Percentiles rank a stretch among this genome's conserved stretches.
phyloP scores from a whole-genome alignment of 1,140 invertebrate species.

The Bicyclus anynana region DNA sequence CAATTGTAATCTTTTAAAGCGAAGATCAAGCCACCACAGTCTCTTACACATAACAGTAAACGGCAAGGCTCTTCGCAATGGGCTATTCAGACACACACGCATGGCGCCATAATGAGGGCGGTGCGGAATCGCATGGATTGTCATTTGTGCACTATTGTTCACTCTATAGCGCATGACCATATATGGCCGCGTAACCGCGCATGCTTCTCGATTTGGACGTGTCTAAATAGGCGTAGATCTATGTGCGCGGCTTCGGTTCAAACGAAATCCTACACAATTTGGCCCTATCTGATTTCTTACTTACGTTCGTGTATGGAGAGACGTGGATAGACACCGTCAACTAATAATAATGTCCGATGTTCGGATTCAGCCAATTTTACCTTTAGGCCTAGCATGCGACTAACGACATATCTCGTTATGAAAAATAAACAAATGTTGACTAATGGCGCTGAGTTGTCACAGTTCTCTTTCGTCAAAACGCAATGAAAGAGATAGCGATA shows the following conservation, averaged over 20 bases:
- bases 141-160: slow-evolving; percentile 70
- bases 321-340: neutral
- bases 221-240: slow-evolving; percentile 73
- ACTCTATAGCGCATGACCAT: slow-evolving; percentile 38
- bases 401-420: too few relatives aligned
- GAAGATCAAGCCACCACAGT: too few relatives aligned
- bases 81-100: slow-evolving; percentile 39
- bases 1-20: too few relatives aligned
- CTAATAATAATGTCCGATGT: too few relatives aligned
- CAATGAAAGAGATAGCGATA: too few relatives aligned
- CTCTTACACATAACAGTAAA: neutral
- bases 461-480: too few relatives aligned
- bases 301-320: slow-evolving; percentile 6
- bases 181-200: slow-evolving; percentile 57
- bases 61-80: slow-evolving; percentile 3
- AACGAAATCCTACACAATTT: slow-evolving; percentile 34
- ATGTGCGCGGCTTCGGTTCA: slow-evolving; percentile 61
- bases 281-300: slow-evolving; percentile 25
- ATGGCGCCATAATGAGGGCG: slow-evolving; percentile 63
- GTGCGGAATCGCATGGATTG: slow-evolving; percentile 55
- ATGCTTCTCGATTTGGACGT: slow-evolving; percentile 58
- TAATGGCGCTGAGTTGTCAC: too few relatives aligned
- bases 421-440: too few relatives aligned
- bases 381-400: too few relatives aligned
- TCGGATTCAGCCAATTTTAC: too few relatives aligned